Base-by-base conservation (phyloP, 2,113 vertebrate species). In the Fregata magnificens region DNA sequence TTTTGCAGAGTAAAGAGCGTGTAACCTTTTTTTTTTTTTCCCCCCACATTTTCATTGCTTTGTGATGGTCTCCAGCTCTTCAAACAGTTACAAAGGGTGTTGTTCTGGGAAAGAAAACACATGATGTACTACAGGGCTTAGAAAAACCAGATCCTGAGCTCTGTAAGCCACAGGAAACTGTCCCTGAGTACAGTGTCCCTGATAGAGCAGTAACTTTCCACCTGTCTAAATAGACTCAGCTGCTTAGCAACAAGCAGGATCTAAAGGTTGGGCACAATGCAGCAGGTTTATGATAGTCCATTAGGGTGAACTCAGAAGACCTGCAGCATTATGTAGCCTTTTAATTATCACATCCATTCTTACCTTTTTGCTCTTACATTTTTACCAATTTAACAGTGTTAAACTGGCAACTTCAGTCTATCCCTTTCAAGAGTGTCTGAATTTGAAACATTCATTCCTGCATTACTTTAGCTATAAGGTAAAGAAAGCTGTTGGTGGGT, bases 231-330 rank as follows among this genome's bases (percentile, higher is more conserved):
- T 1, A 44, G 61, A 62, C 53, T 63, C 73, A 55, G 69, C 49
- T 84, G 69, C 88, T 50, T 69, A 86, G 85, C 85, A 87, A 73
- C 74, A 90, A 88, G 82, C 29, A 65, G 90, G 83, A 92, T 85
- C 47, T 81, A 56, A 84, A 92, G n/a, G 49, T 14, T 38, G 40
- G 26, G 55, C 10, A 34, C 52, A 67, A 45, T 14, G 59, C 44
- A 66, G 50, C 44, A 59, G 38, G n/a, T 49, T 83, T 83, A 71
- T 21, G 13, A 50, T 1, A 45, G 82, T 32, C 36, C 52, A 18
- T 40, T 24, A 40, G 38, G 40, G 32, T 65, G 53, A 92, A 81
- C 53, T 59, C 32, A 5, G 28, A 61, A 47, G 29, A 44, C 28
- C 42, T 32, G 58, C 40, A 58, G 56, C 67, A 19, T 5, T 13